phyloP scores from a whole-genome alignment of 2,113 vertebrate species.

The Scortum barcoo region DNA sequence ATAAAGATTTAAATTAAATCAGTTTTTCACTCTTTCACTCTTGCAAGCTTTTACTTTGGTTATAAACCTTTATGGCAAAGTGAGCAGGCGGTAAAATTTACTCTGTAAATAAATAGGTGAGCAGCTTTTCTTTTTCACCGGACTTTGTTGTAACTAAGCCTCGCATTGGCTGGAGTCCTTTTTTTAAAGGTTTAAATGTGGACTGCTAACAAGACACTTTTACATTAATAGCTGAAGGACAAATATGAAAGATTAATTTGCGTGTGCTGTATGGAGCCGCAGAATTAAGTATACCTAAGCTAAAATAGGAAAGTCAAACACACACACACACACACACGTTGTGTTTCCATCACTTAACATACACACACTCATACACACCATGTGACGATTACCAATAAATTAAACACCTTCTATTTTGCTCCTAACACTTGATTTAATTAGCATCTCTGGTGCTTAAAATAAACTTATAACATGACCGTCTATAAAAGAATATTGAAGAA shows the following conservation, averaged over 20 bases:
- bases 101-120: not conserved
- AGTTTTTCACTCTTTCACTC: not conserved
- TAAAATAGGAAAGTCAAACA: constrained; percentile 36
- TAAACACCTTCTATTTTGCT: constrained; percentile 56
- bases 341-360: not conserved
- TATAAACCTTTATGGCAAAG: not conserved
- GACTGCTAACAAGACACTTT: constrained; percentile 2
- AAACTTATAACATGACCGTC: constrained; percentile 15
- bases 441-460: constrained; percentile 29
- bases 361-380: constrained; percentile 1
- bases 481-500: constrained; percentile 24
- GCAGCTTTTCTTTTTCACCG: not conserved
- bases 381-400: constrained; percentile 43
- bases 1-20: not conserved
- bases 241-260: constrained; percentile 42
- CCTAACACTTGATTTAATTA: constrained; percentile 46
- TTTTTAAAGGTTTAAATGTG: not conserved
- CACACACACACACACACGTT: constrained; percentile 1
- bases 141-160: not conserved
- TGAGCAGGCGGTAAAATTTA: not conserved
- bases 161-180: not conserved
- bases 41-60: not conserved
- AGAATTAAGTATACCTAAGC: constrained; percentile 15
- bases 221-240: constrained; percentile 32
- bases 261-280: constrained; percentile 6